Evolutionary conservation across 2,113 vertebrate genomes (phyloP), one percentile per base, ranked within the genome.

Genomic region (Polypterus senegalus): DNA sequence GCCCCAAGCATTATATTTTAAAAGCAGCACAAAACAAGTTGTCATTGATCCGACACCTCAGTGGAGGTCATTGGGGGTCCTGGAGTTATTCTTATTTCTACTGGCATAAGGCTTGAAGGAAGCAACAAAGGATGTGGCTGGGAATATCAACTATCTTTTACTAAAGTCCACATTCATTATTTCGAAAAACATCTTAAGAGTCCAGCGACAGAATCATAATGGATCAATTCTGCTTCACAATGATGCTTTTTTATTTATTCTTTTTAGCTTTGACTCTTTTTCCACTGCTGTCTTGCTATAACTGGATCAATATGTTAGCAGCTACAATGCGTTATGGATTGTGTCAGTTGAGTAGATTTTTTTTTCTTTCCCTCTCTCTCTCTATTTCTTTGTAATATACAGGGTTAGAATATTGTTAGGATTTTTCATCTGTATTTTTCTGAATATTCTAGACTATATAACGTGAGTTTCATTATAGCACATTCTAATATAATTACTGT

Each of bases 1-100:
- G 70, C 79, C 75, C 61, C 46, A 8, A 79, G 70, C 74, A 48
- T 65, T 80, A 63, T 71, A 71, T 73, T 71, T 62, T 43, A 70
- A 63, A 63, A 72, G 64, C 70, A 11, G 66, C 54, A 69, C 63
- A 63, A 47, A 43, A 60, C 60, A 69, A 69, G 77, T 63, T 77
- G 74, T 72, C 78, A 80, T 80, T 80, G 83, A 82, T 82, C 76
- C 75, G 71, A 65, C 59, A 72, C 68, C 62, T 77, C 72, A 75
- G 68, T 73, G 73, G 75, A 79, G 72, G 76, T 79, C 78, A 76
- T 69, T 63, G 49, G 63, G 70, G 74, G 77, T 88, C 82, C 75
- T 61, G 71, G 70, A 86, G 85, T 90, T 80, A 87, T 87, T 81
- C 84, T 83, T 89, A 83, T 86, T 86, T 80, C 81, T 78, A 71